Evolutionary conservation across 1,140 invertebrate species (phyloP).

Genomic region (Drosophila busckii): DNA sequence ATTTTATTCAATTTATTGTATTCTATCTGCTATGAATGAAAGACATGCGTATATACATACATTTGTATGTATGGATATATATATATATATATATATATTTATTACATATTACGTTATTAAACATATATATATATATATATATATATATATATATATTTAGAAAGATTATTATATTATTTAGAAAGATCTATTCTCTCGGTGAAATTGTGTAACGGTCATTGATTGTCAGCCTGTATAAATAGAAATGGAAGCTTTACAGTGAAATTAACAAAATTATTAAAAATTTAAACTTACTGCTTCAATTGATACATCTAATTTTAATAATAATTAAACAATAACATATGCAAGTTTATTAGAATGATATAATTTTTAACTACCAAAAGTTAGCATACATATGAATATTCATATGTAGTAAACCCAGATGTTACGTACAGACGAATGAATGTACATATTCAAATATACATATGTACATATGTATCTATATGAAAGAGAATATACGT

Average conservation of each 20-base stretch:
- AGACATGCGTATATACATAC: neutral
- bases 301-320: too few species aligned
- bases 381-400: neutral
- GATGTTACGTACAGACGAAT: too few species aligned
- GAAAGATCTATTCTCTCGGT: too few species aligned
- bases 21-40: neutral
- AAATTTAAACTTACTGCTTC: too few species aligned
- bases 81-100: conserved; percentile 19
- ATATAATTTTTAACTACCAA: too few species aligned
- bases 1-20: neutral
- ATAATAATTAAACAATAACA: too few species aligned
- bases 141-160: too few species aligned
- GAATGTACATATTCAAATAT: neutral
- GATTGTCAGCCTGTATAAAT: conserved; percentile 38
- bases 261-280: conserved; percentile 21
- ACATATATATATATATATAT: too few species aligned
- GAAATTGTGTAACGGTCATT: conserved; percentile 52
- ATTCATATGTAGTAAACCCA: neutral
- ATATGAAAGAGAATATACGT: neutral
- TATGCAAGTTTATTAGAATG: too few species aligned
- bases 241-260: conserved; percentile 20
- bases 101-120: too few species aligned
- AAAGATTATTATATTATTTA: too few species aligned
- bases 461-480: neutral
- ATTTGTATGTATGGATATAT: neutral